These are phyloP conservation scores for Euzophera pinguis DNA, from an alignment of 2,888 invertebrate genomes.

Conservation along the genomic window DNA sequence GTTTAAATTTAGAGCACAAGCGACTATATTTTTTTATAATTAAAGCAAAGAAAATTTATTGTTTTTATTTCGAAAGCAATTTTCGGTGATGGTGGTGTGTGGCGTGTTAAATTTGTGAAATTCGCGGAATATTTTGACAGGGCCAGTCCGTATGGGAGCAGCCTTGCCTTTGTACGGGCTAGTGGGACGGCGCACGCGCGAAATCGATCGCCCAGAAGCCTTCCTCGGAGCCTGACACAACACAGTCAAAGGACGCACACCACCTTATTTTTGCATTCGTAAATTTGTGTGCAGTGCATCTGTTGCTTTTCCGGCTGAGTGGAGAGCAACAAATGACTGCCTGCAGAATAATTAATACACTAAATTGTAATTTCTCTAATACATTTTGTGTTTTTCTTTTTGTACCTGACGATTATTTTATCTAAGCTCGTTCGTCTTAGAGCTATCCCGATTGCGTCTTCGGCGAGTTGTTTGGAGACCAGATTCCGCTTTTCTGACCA, in stretches of 20 bases:
- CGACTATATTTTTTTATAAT: not conserved
- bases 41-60: constrained; percentile 15
- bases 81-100: constrained; percentile 19
- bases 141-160: constrained; percentile 50
- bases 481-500: no score
- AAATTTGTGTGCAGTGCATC: constrained; percentile 1
- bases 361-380: no score
- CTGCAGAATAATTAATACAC: no score
- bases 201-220: constrained; percentile 62
- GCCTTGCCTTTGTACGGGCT: constrained; percentile 64
- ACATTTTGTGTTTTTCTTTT: no score
- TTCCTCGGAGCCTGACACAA: constrained; percentile 31
- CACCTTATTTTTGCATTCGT: not conserved
- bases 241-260: constrained; percentile 1
- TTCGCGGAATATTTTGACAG: constrained; percentile 66
- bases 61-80: constrained; percentile 9
- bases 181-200: constrained; percentile 55
- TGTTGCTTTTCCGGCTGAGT: constrained; percentile 2
- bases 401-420: no score
- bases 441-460: no score
- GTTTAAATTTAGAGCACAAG: not conserved
- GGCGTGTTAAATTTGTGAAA: constrained; percentile 48
- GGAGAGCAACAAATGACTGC: not conserved
- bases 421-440: no score
- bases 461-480: no score